phyloP scores from a whole-genome alignment of 64 coral and sea anemone species.

The Catalaphyllia jardinei region DNA sequence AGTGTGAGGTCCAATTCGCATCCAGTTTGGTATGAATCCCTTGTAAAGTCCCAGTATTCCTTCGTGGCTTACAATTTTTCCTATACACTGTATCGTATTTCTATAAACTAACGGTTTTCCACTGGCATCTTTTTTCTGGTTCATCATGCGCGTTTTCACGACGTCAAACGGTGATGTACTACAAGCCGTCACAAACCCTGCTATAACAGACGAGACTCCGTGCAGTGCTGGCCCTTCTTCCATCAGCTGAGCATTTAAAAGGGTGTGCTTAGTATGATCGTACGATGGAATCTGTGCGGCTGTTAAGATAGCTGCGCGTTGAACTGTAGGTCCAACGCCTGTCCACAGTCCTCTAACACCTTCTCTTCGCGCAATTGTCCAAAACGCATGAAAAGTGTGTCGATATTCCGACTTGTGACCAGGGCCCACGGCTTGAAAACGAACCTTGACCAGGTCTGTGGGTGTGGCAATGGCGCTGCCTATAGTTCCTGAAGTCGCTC shows the following conservation, averaged over 20 bases:
- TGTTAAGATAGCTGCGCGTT: conserved; percentile 80
- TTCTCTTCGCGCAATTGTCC: conserved; percentile 74
- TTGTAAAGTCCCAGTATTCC: conserved; percentile 90
- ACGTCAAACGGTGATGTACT: conserved; percentile 91
- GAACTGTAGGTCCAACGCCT: conserved; percentile 80
- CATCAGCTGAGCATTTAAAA: conserved; percentile 72
- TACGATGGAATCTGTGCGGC: conserved; percentile 88
- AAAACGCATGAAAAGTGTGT: conserved; percentile 87
- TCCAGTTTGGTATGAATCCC: conserved; percentile 98
- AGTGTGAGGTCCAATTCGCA: conserved; percentile 89
- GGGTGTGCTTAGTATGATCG: conserved; percentile 84
- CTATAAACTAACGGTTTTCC: conserved; percentile 64
- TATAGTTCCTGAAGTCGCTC: conserved; percentile 79
- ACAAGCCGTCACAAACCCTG: conserved; percentile 84
- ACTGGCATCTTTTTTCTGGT: conserved; percentile 59
- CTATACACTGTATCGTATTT: conserved; percentile 79
- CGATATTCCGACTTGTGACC: conserved; percentile 58
- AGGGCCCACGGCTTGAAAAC: conserved; percentile 80
- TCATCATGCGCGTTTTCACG: conserved; percentile 93
- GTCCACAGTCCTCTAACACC: conserved; percentile 85
- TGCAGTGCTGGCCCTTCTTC: conserved; percentile 74
- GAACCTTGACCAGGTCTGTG: conserved; percentile 94
- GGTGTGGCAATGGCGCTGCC: conserved; percentile 93
- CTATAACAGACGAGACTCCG: conserved; percentile 72
- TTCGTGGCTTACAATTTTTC: conserved; percentile 80